Conservation (phyloP, 37 sponge, comb jelly and placozoan genomes). For the Axinella damicornis region DNA sequence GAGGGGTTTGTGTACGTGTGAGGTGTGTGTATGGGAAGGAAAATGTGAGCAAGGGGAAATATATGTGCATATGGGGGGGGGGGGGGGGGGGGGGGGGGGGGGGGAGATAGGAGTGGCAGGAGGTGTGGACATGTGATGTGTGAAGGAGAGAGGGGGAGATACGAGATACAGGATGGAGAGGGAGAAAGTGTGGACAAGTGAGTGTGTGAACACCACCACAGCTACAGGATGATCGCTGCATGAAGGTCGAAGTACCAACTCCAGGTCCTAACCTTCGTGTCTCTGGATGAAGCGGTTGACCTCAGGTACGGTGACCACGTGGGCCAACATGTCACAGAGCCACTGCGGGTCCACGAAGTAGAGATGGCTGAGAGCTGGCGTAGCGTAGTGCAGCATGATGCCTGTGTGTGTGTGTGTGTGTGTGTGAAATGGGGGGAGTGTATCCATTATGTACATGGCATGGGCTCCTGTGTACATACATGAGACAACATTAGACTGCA, state of each 20-base stretch:
- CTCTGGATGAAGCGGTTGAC: conserved; percentile 82
- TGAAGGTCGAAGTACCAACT: not conserved
- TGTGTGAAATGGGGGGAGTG: conserved; percentile 18
- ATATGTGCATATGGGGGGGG: no score
- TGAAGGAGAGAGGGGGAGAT: not conserved
- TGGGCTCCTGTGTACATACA: no score
- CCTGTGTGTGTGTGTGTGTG: conserved; percentile 36
- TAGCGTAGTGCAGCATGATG: conserved; percentile 88
- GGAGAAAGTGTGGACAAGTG: no score
- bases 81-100: not conserved
- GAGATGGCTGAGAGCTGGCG: conserved; percentile 87
- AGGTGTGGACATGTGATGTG: no score
- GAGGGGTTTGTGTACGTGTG: not conserved
- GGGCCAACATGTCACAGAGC: conserved; percentile 97
- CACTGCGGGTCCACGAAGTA: conserved; percentile 97
- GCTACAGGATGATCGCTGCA: no score
- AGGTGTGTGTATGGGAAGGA: no score
- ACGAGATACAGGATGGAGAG: no score
- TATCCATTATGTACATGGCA: no score
- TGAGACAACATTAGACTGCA: no score
- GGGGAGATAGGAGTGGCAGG: not conserved
- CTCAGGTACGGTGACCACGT: conserved; percentile 92
- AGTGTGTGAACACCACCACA: not conserved
- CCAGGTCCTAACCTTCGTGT: conserved; percentile 27
- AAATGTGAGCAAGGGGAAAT: no score